Percentiles rank a stretch among this genome's conserved stretches.
phyloP scores from a whole-genome alignment of 2,113 vertebrate genomes.

The Mesitornis unicolor region DNA sequence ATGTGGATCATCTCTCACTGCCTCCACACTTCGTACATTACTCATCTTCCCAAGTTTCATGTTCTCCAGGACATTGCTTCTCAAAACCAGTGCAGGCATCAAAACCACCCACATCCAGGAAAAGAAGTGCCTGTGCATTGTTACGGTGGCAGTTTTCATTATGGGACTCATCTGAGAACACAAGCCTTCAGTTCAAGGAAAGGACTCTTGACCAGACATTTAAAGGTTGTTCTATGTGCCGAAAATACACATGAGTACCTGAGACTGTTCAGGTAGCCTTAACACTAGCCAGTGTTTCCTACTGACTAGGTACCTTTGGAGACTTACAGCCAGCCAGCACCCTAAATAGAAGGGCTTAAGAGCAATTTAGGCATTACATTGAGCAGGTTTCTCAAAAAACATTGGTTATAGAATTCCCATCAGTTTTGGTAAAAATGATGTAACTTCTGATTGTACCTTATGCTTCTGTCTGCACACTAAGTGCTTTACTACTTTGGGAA shows the following conservation, averaged over 20 bases:
- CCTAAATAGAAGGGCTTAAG: neutral
- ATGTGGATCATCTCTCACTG: slow-evolving; percentile 29
- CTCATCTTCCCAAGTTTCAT: slow-evolving; percentile 26
- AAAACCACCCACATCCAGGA: neutral
- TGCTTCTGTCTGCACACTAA: neutral
- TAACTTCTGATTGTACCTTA: neutral
- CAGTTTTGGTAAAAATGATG: neutral
- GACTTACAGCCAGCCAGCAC: neutral
- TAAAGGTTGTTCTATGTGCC: neutral
- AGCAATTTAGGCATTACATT: neutral
- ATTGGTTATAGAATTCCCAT: neutral
- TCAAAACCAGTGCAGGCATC: slow-evolving; percentile 4
- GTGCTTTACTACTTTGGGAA: neutral
- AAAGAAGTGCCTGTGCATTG: neutral
- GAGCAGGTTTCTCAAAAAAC: neutral
- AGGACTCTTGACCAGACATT: neutral
- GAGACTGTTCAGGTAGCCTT: neutral
- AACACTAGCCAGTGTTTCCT: neutral
- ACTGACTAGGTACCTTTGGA: neutral
- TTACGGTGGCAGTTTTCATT: neutral
- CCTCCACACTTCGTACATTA: slow-evolving; percentile 31
- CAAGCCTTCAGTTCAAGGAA: neutral
- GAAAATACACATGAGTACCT: neutral
- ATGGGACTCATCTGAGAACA: neutral
- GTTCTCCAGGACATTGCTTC: slow-evolving; percentile 8